Evolutionary conservation across 1,140 invertebrate genomes (phyloP).

Genomic region (Eubasilissa regina): DNA sequence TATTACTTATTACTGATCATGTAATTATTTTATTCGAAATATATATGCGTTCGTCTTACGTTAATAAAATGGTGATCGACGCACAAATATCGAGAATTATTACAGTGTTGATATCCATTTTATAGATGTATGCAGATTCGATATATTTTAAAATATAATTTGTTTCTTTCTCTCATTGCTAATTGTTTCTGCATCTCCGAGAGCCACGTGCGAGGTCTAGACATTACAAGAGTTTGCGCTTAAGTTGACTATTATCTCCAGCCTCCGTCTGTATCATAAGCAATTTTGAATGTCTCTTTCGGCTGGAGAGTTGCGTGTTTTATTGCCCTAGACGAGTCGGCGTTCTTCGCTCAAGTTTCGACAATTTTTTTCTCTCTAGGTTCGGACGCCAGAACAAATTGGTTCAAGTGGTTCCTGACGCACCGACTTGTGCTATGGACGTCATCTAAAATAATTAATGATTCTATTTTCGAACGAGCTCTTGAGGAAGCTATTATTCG

Average conservation of each 20-base stretch:
- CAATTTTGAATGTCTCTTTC: background rate
- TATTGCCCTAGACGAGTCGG: slow-evolving; percentile 35
- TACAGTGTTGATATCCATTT: no score
- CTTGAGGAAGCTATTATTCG: no score
- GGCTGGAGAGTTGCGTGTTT: slow-evolving; percentile 12
- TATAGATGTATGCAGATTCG: no score
- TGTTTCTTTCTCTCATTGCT: background rate
- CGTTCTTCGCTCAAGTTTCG: background rate
- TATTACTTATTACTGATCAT: no score
- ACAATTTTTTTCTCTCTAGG: background rate
- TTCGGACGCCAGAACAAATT: background rate
- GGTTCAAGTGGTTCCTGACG: background rate
- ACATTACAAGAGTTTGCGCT: background rate
- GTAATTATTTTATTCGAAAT: no score
- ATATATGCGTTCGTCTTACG: no score
- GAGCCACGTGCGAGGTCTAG: slow-evolving; percentile 1
- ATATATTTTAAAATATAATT: no score
- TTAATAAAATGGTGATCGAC: no score
- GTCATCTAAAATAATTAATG: no score
- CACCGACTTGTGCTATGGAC: no score
- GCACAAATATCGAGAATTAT: no score
- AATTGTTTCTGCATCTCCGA: slow-evolving; percentile 9
- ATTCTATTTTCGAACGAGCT: no score
- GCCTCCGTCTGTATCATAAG: background rate
- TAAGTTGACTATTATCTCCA: background rate